Base-by-base conservation (phyloP, 2,797 vertebrate genomes). In the Anabacerthia variegaticeps region DNA sequence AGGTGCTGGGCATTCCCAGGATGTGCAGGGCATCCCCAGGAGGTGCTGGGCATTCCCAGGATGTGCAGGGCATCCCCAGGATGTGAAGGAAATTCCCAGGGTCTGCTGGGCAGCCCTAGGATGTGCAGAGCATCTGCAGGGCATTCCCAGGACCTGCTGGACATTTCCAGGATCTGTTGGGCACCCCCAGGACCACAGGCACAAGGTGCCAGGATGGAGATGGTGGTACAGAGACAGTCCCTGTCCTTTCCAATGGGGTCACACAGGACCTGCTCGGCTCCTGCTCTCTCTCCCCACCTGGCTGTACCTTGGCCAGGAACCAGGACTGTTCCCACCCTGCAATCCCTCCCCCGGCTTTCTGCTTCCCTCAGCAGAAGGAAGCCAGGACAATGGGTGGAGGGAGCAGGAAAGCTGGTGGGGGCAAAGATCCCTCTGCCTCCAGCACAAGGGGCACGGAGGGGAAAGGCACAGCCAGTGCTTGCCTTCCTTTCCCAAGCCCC, bases 401-500 rank as follows among this genome's bases (percentile, higher is more conserved):
- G 82, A 61, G 37, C 44, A 49, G 73, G 66, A 43, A 89, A 71
- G 59, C 55, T 56, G 73, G 22, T 41, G 69, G 55, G 80, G 63
- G 77, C 94, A 86, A 83, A 61, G 85, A 85, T 89, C 82, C 49
- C 5, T 0, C 66, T 51, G 82, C 61, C 7, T 5, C 71, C 74
- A 52, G 78, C 2, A 1, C 67, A 7, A 24, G 79, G 88, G 91
- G 79, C 85, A 63, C 4, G 1, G 52, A 55, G 89, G 89, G 90
- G 54, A 59, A n/a, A 78, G 72, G 91, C 78, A 48, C 7, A 7
- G 78, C 79, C 92, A 37, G 69, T 0, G 2, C n/a, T 39, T 10
- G 6, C 86, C 77, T 94, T 96, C 95, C 96, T 90, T 94, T 84
- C 89, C 92, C 91, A 21, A 94, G 56, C 61, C 74, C 61, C 78